Evolutionary conservation across 2,888 invertebrate species (phyloP).

Genomic region (Xestia ashworthii): DNA sequence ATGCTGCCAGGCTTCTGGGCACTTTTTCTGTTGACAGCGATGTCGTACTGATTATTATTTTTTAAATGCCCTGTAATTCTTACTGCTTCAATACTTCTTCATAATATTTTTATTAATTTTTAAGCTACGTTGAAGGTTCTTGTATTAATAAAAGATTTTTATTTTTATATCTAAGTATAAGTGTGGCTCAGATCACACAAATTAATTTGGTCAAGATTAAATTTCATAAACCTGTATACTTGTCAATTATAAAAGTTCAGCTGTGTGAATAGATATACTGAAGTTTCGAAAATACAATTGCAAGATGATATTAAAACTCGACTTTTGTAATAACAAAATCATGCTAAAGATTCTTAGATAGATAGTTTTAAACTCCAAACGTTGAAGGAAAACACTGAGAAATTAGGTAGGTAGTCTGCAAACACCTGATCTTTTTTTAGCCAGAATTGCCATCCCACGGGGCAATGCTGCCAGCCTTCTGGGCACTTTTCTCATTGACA

Average conservation of each 20-base stretch:
- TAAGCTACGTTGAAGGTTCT: too few species aligned
- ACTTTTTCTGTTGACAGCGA: too few species aligned
- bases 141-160: too few species aligned
- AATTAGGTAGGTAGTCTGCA: not conserved
- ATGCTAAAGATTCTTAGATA: not conserved
- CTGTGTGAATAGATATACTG: not conserved
- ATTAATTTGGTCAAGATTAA: conserved; percentile 14
- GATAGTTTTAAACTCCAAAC: not conserved
- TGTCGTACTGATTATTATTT: too few species aligned
- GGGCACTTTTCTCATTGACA: not conserved
- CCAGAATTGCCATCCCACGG: not conserved
- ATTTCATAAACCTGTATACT: conserved; percentile 14
- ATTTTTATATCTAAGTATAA: not conserved
- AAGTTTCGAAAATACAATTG: not conserved
- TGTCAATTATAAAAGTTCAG: conserved; percentile 23
- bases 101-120: too few species aligned
- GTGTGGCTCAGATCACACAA: not conserved
- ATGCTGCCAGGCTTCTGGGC: not conserved
- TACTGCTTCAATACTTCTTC: too few species aligned
- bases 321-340: not conserved
- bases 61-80: too few species aligned
- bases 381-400: not conserved
- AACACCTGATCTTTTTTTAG: not conserved
- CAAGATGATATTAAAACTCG: not conserved
- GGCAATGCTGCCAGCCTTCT: not conserved